phyloP scores from a whole-genome alignment of 2,113 vertebrate species.

The Gymnocephalus cernua region DNA sequence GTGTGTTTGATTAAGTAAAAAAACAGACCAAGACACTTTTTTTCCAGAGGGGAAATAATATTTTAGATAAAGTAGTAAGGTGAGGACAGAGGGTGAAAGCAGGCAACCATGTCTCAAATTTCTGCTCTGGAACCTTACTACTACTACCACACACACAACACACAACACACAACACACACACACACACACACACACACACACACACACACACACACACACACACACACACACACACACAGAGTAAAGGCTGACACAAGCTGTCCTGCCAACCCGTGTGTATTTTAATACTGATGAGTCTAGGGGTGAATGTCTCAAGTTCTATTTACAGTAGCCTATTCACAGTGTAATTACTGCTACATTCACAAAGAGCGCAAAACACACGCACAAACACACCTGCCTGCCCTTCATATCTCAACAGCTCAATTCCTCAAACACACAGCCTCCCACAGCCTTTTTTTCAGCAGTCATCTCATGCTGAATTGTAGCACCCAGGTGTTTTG shows the following conservation, averaged over 20 bases:
- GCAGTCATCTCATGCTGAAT: constrained; percentile 32
- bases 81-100: constrained; percentile 53
- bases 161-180: constrained; percentile 26
- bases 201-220: constrained; percentile 29
- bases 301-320: constrained; percentile 56
- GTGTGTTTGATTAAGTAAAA: constrained; percentile 45
- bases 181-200: constrained; percentile 15
- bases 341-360: constrained; percentile 47
- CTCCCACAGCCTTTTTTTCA: neutral
- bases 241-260: constrained; percentile 10
- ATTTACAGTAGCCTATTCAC: constrained; percentile 69
- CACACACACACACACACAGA: neutral
- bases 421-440: constrained; percentile 35
- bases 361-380: neutral
- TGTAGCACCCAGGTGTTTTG: constrained; percentile 71
- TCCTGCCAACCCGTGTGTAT: constrained; percentile 51
- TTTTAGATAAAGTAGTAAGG: constrained; percentile 53
- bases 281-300: constrained; percentile 42
- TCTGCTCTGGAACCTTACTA: constrained; percentile 16
- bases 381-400: constrained; percentile 56
- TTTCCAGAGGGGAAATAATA: constrained; percentile 46
- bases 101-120: constrained; percentile 41
- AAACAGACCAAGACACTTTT: constrained; percentile 6
- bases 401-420: constrained; percentile 65
- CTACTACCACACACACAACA: constrained; percentile 3